Percentiles rank a stretch among this genome's conserved stretches.
phyloP scores from a whole-genome alignment of 2,797 vertebrate genomes.

The Taeniopygia guttata region DNA sequence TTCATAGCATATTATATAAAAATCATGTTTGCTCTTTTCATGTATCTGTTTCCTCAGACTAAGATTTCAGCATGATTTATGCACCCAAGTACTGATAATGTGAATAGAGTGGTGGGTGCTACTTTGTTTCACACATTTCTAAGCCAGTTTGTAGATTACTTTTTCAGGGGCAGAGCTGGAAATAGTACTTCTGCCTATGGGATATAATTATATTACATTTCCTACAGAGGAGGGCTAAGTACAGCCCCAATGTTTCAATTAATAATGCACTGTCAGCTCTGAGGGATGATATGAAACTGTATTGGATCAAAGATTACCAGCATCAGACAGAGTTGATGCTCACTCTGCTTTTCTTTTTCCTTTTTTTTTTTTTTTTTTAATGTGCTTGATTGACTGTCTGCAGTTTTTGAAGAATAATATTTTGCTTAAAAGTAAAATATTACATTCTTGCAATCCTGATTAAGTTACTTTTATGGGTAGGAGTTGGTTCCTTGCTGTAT shows the following conservation, averaged over 20 bases:
- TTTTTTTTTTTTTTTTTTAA: not conserved
- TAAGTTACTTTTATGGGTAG: constrained; percentile 15
- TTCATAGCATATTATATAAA: not conserved
- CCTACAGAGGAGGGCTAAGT: constrained; percentile 13
- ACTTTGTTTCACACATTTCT: not conserved
- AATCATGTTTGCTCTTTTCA: not conserved
- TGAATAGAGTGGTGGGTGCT: not conserved
- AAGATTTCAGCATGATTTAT: not conserved
- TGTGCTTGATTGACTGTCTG: not conserved
- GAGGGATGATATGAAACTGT: constrained; percentile 19
- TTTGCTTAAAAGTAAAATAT: constrained; percentile 20
- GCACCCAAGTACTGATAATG: accelerated
- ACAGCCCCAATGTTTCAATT: constrained; percentile 54
- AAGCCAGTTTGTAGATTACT: constrained; percentile 20
- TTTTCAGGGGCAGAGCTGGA: constrained; percentile 36
- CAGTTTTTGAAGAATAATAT: constrained; percentile 20
- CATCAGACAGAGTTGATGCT: not conserved
- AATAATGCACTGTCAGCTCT: constrained; percentile 59
- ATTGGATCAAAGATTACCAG: constrained; percentile 22
- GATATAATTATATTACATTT: constrained; percentile 43
- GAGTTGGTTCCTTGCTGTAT: not conserved
- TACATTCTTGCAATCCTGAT: constrained; percentile 7
- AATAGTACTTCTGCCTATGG: constrained; percentile 48
- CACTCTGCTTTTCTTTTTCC: not conserved
- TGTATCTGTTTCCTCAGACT: not conserved